These are phyloP conservation scores for Antechinus flavipes DNA, from an alignment of 2,113 vertebrate genomes.

Conservation along the genomic window DNA sequence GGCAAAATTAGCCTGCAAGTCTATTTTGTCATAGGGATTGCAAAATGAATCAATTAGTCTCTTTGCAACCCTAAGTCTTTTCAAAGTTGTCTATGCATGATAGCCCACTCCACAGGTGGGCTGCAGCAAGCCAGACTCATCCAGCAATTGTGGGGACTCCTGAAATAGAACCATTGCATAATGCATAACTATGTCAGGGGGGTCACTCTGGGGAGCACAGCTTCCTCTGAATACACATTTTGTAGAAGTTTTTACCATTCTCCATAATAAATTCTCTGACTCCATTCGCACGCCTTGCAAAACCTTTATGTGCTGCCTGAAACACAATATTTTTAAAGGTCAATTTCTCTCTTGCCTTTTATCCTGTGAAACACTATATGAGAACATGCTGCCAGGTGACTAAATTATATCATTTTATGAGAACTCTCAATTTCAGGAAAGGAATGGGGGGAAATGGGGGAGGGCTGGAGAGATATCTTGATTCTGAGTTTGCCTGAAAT, in stretches of 20 bases:
- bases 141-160: not conserved
- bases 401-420: constrained; percentile 61
- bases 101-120: not conserved
- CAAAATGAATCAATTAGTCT: not conserved
- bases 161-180: constrained; percentile 30
- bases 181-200: constrained; percentile 4
- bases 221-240: constrained; percentile 56
- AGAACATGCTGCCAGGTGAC: constrained; percentile 75
- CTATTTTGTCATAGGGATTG: not conserved
- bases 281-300: constrained; percentile 72
- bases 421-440: constrained; percentile 17
- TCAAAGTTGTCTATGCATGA: not conserved
- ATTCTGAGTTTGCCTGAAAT: constrained; percentile 58
- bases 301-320: constrained; percentile 74
- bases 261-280: constrained; percentile 61
- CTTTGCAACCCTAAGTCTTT: not conserved
- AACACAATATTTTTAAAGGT: constrained; percentile 74
- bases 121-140: not conserved
- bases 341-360: constrained; percentile 67
- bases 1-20: not conserved
- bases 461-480: constrained; percentile 35
- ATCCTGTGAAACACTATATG: constrained; percentile 64
- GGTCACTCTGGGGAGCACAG: not conserved
- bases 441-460: not conserved
- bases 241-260: constrained; percentile 71